Conservation (phyloP, 2,888 invertebrate genomes). For the Neoaliturus tenellus region DNA sequence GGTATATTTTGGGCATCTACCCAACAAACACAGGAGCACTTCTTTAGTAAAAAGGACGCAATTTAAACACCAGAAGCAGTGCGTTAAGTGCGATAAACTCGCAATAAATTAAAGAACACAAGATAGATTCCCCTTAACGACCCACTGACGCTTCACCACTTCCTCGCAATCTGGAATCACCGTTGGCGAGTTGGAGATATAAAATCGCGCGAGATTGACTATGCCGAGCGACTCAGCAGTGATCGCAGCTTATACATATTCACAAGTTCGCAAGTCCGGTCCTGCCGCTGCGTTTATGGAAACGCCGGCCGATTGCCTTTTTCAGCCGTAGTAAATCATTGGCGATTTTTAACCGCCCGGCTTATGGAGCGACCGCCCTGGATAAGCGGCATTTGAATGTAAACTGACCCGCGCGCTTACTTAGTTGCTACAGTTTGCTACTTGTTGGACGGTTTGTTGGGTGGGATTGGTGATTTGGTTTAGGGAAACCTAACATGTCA, state of each 20-base stretch:
- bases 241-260: constrained; percentile 10
- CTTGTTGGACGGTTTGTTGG: not conserved
- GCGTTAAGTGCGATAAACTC: no score
- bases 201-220: constrained; percentile 26
- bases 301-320: constrained; percentile 10
- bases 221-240: not conserved
- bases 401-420: not conserved
- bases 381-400: constrained; percentile 20
- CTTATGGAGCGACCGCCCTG: constrained; percentile 7
- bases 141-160: not conserved
- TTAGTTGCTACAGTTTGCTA: not conserved
- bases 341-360: constrained; percentile 1
- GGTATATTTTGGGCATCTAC: no score
- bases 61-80: no score
- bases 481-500: no score
- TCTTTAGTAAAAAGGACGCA: no score
- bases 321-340: constrained; percentile 9
- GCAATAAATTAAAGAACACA: no score
- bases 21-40: no score
- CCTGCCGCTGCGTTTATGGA: constrained; percentile 15
- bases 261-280: not conserved
- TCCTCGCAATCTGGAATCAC: not conserved
- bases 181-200: not conserved
- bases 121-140: no score
- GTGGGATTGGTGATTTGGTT: no score